Evolutionary conservation across 2,113 vertebrate genomes (phyloP), one percentile per base, ranked within the genome.

Genomic region (Notarius lentiginosus): DNA sequence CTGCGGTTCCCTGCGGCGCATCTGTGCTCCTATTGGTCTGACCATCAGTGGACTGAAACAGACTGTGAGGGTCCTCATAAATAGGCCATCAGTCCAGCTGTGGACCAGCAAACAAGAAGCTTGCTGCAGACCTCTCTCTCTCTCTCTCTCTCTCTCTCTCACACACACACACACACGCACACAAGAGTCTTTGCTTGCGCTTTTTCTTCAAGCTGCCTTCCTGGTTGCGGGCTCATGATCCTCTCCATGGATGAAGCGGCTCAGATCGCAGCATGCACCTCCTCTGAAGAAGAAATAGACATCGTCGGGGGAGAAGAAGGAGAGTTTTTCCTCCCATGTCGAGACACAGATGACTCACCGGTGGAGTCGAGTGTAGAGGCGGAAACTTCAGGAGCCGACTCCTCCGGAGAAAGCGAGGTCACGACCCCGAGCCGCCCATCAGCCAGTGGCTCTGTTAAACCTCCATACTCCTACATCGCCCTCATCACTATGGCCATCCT

Each of bases 401-500:
- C 91, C 4, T 93, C 92, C 4, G 90, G 91, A 0, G 94, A 95
- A 79, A 91, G 93, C 55, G 94, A 95, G 87, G 87, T 87, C 49
- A 85, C 89, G 1, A 4, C 58, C 24, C 73, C 92, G 58, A 66
- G 80, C 84, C 88, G 84, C 91, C 24, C 83, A 41, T 41, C 41
- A 24, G 85, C 91, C 77, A 55, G 55, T 65, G 86, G 73, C 85
- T 91, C 92, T 18, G 91, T 96, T 1, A 98, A 97, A 91, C 97
- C 97, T 0, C 97, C 97, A 0, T 97, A 97, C 90, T 97, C 96
- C 0, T 98, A 97, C 94, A 97, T 98, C 41, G 97, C 97, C 17
- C 96, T 98, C 88, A 98, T 98, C 94, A 96, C 97, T 84, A 98
- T 98, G 97, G 96, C 97, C 73, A 97, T 98, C 89, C 94, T 97